These are phyloP conservation scores for Corythornis cristatus DNA, from an alignment of 2,113 vertebrate genomes.

Conservation along the genomic window DNA sequence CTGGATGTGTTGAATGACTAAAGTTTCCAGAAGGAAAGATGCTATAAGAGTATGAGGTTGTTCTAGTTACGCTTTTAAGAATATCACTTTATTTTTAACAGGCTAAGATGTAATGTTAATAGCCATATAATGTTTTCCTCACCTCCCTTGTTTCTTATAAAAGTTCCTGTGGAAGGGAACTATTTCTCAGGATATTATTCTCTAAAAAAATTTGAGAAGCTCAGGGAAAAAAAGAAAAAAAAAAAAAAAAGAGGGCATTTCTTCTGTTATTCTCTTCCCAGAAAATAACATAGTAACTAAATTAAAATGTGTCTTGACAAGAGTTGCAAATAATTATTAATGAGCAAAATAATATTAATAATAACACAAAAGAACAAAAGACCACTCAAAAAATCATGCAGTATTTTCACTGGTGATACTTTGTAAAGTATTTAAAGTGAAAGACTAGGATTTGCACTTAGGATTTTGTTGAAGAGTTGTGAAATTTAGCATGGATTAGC, in stretches of 20 bases:
- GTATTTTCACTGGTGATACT: not conserved
- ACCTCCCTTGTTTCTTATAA: not conserved
- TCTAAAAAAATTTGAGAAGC: not conserved
- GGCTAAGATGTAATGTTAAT: not conserved
- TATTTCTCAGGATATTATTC: not conserved
- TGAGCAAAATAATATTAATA: not conserved
- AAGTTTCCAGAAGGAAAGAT: not conserved
- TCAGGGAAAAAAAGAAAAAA: accelerated
- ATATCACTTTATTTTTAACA: not conserved
- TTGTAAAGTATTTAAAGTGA: not conserved
- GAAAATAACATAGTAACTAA: not conserved
- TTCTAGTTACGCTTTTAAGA: not conserved
- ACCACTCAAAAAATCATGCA: not conserved
- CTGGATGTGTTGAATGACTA: not conserved
- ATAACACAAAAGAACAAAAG: not conserved
- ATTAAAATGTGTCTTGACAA: not conserved
- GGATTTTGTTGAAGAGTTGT: not conserved
- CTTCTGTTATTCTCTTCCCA: not conserved
- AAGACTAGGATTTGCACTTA: not conserved
- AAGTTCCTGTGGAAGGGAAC: not conserved
- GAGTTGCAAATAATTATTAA: not conserved
- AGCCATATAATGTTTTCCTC: not conserved
- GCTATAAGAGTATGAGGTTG: not conserved
- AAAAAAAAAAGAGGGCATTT: not conserved
- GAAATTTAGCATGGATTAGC: not conserved